A percentile compares a stretch with the other conserved stretches of the same genome.
phyloP scores from a whole-genome alignment of 2,113 vertebrate species.

The Danionella cerebrum region DNA sequence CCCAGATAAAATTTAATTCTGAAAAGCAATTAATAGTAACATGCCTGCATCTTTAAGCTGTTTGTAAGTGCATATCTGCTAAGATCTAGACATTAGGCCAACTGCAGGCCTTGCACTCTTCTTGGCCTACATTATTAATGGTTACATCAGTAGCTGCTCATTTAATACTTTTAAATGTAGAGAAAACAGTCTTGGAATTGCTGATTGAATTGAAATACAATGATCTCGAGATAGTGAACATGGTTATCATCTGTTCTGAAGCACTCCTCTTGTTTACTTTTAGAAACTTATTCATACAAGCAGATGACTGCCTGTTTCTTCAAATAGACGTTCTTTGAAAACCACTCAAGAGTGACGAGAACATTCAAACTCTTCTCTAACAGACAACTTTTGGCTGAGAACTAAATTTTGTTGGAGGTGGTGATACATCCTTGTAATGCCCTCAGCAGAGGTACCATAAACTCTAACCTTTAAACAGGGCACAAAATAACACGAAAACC shows the following conservation, averaged over 20 bases:
- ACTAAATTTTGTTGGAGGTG: too few relatives aligned
- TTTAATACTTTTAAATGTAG: background rate
- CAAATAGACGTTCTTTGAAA: too few relatives aligned
- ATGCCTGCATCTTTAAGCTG: constrained; percentile 19
- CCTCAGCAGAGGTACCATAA: too few relatives aligned
- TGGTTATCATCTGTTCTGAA: background rate
- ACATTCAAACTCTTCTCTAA: too few relatives aligned
- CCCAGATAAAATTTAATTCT: too few relatives aligned
- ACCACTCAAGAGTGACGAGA: too few relatives aligned
- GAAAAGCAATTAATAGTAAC: too few relatives aligned
- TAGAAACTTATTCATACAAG: background rate
- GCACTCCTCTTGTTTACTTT: background rate
- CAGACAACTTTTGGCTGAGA: too few relatives aligned
- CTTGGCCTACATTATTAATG: constrained; percentile 20
- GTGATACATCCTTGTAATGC: too few relatives aligned
- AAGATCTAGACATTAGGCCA: constrained; percentile 46
- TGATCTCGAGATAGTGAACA: background rate
- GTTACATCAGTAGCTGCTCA: constrained; percentile 5
- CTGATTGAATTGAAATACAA: background rate
- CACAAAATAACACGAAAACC: too few relatives aligned
- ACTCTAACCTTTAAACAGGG: too few relatives aligned
- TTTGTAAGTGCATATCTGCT: constrained; percentile 30
- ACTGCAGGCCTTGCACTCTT: constrained; percentile 36
- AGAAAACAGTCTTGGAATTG: background rate
- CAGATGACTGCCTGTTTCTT: background rate